Evolutionary conservation across 2,113 vertebrate genomes (phyloP).

Genomic region (Colistium nudipinnis): DNA sequence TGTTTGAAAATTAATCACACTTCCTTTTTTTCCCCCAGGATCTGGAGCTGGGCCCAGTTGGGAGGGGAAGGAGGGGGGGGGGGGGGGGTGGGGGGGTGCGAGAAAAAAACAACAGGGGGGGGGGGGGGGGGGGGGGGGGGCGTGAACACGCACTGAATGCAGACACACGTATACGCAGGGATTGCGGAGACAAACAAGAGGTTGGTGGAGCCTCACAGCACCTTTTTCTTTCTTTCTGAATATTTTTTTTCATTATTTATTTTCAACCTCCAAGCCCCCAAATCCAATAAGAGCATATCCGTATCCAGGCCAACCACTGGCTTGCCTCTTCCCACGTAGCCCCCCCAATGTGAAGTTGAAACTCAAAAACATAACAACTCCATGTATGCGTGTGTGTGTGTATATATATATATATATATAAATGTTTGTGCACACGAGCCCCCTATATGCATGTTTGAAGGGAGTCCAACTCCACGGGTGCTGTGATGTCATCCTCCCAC

Average conservation of each 20-base stretch:
- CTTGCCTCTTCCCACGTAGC: conserved; percentile 24
- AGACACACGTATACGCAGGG: not conserved
- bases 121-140: too few species aligned
- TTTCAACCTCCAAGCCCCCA: conserved; percentile 36
- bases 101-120: too few species aligned
- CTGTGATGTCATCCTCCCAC: conserved; percentile 84
- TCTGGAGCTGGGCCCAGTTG: conserved; percentile 35
- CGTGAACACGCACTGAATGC: conserved; percentile 4
- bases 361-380: conserved; percentile 45
- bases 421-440: conserved; percentile 13
- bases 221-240: conserved; percentile 21
- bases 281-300: conserved; percentile 61
- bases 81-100: too few species aligned
- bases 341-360: conserved; percentile 25
- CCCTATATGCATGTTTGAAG: conserved; percentile 44
- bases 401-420: conserved; percentile 3
- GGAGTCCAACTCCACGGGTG: conserved; percentile 69
- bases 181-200: conserved; percentile 2
- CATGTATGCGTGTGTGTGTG: conserved; percentile 11
- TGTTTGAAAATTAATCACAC: conserved; percentile 37
- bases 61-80: too few species aligned
- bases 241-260: conserved; percentile 29
- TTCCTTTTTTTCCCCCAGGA: conserved; percentile 36
- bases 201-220: conserved; percentile 2
- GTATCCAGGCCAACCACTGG: conserved; percentile 42